Evolutionary conservation across 2,888 invertebrate genomes (phyloP).

Genomic region (Catocala nupta): DNA sequence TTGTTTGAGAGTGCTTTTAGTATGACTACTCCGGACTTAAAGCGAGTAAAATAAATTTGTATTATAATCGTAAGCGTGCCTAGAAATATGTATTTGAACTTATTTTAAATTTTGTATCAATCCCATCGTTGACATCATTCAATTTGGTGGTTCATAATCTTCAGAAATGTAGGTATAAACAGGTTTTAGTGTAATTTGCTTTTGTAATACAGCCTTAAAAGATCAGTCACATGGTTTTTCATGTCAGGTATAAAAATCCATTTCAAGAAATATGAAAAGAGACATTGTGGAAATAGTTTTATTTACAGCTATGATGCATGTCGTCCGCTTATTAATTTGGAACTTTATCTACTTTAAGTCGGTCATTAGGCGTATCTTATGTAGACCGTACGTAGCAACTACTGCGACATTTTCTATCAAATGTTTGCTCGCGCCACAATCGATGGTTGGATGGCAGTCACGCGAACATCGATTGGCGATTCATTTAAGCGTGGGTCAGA

Average conservation of each 20-base stretch:
- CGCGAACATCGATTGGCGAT: conserved; percentile 69
- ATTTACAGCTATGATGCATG: conserved; percentile 24
- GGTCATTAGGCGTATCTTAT: conserved; percentile 40
- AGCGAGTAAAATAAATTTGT: no score
- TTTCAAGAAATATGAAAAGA: conserved; percentile 11
- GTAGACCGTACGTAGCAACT: conserved; percentile 42
- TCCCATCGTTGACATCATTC: neutral
- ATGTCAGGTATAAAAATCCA: conserved; percentile 8
- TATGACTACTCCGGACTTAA: neutral
- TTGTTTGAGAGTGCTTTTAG: conserved; percentile 8
- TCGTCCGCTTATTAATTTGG: conserved; percentile 27
- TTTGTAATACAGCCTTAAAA: conserved; percentile 13
- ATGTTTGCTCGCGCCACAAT: conserved; percentile 57
- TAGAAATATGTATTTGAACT: no score
- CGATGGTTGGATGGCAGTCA: conserved; percentile 65
- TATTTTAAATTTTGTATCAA: no score
- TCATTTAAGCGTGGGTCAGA: conserved; percentile 60
- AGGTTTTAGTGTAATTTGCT: neutral
- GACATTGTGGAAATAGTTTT: conserved; percentile 23
- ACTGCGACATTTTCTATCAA: conserved; percentile 47
- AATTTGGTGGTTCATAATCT: neutral
- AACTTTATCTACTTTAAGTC: conserved; percentile 32
- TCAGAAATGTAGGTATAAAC: neutral
- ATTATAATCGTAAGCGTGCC: no score
- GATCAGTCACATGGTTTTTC: conserved; percentile 2